phyloP scores from a whole-genome alignment of 2,797 vertebrate genomes.

The Thaleichthys pacificus region DNA sequence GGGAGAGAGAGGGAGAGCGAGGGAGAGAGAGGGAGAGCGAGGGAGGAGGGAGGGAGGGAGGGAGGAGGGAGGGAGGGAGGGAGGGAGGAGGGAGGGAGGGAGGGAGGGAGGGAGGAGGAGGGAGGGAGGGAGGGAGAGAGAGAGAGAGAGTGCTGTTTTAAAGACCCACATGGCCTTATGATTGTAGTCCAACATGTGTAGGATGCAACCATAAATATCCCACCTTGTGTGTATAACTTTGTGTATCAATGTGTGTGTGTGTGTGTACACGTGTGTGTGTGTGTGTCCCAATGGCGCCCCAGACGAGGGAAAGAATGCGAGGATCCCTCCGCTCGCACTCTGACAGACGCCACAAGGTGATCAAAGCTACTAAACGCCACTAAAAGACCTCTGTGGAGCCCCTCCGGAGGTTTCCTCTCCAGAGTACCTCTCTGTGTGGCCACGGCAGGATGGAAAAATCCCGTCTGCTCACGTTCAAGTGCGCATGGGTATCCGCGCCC shows the following conservation, averaged over 20 bases:
- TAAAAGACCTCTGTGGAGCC: neutral
- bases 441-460: neutral
- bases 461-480: too few relatives aligned
- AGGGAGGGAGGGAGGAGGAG: too few relatives aligned
- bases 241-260: neutral
- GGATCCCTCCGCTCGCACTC: neutral
- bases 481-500: too few relatives aligned
- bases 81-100: too few relatives aligned
- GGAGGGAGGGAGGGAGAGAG: too few relatives aligned
- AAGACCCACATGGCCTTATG: neutral
- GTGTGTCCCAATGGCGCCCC: neutral
- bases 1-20: too few relatives aligned
- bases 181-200: slow-evolving; percentile 10
- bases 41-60: too few relatives aligned
- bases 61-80: too few relatives aligned
- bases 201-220: slow-evolving; percentile 21
- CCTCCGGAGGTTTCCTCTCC: neutral
- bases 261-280: neutral
- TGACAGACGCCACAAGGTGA: neutral
- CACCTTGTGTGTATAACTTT: neutral
- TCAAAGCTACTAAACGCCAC: neutral
- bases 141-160: too few relatives aligned
- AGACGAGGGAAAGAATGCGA: neutral
- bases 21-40: too few relatives aligned
- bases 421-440: slow-evolving; percentile 4